Base-by-base conservation (phyloP, 1,140 invertebrate genomes). In the Atopsyche davidsoni region DNA sequence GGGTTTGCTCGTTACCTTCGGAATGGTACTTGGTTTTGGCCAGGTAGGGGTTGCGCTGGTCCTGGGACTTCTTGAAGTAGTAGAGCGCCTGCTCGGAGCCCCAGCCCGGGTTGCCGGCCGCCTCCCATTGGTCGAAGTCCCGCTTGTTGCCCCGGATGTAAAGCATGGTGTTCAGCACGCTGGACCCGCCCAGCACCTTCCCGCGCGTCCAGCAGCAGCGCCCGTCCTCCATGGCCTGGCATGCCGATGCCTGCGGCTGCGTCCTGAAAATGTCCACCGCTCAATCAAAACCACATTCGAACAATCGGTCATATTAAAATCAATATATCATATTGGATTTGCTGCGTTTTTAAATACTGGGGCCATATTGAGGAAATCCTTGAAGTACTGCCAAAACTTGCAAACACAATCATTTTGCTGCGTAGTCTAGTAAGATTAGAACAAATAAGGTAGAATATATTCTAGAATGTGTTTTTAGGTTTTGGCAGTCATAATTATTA, bases 51-150 rank as follows among this genome's bases (percentile, higher is more conserved):
- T 89, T 89, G 25, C 86, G 69, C 65, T 89, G 86, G 55, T 91
- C 87, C 67, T 92, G 75, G 0, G 86, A 87, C 61, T 93, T 94
- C 58, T 82, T 82, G 61, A 96, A 96, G 57, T 94, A 96, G 0
- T 85, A 85, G 3, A 94, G 65, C 0, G 92, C 80, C 43, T 92
- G 86, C 35, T 92, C 82, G 65, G 85, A 96, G 1, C 85, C 81
- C 94, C 94, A 98, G 0, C 89, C 89, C 0, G 76, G 71, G 61
- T 95, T 95, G 0, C 94, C 93, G 31, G 90, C 79, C 0, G 75
- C 73, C 25, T 86, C 86, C 94, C 94, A 98, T 41, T 87, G 78
- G 65, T 97, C 89, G 61, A 82, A 98, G 64, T 97, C 93, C 2
- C 82, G 73, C 48, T 82, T 79, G 71, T 96, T 94, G 0, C 94